A percentile compares a stretch with the other conserved stretches of the same genome.
These are phyloP conservation scores for Microctenopoma lineatum DNA, from an alignment of 2,797 vertebrate species.

Conservation along the genomic window DNA sequence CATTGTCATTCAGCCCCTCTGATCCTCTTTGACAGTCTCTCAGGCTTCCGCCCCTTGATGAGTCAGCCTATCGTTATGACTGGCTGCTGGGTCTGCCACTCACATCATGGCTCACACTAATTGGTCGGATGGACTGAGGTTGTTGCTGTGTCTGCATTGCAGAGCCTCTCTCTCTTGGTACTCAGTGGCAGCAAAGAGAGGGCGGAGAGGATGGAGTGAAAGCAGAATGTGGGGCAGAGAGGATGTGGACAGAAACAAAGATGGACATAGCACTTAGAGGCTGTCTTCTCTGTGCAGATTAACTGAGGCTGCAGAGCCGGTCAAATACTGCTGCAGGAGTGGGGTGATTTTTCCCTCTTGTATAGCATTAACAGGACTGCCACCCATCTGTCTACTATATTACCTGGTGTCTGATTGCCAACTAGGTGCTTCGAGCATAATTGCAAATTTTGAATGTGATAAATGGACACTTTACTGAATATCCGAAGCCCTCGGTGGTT, in stretches of 20 bases:
- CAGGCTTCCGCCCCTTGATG: conserved; percentile 38
- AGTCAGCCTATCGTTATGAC: conserved; percentile 61
- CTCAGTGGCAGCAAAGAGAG: conserved; percentile 49
- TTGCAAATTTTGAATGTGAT: conserved; percentile 37
- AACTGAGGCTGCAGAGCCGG: conserved; percentile 49
- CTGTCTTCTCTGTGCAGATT: conserved; percentile 53
- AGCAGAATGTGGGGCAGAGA: conserved; percentile 32
- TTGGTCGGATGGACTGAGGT: conserved; percentile 76
- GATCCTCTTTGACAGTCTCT: conserved; percentile 53
- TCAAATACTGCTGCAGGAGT: conserved; percentile 37
- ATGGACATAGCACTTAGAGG: conserved; percentile 46
- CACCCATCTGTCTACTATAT: conserved; percentile 51
- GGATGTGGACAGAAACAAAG: conserved; percentile 53
- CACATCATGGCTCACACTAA: conserved; percentile 74
- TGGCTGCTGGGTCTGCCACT: conserved; percentile 77
- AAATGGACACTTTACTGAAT: conserved; percentile 22
- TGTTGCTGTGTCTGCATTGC: conserved; percentile 85
- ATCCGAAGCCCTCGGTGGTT: conserved; percentile 42
- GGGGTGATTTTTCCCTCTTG: conserved; percentile 41
- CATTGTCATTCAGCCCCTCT: conserved; percentile 60
- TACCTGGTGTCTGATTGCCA: conserved; percentile 64
- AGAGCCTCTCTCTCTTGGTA: conserved; percentile 67
- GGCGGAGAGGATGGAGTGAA: conserved; percentile 35
- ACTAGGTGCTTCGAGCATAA: conserved; percentile 55
- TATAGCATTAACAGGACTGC: conserved; percentile 57